Evolutionary conservation across 2,888 invertebrate species (phyloP), one percentile per base, ranked within the genome.

Genomic region (Dicyrtomina minuta): DNA sequence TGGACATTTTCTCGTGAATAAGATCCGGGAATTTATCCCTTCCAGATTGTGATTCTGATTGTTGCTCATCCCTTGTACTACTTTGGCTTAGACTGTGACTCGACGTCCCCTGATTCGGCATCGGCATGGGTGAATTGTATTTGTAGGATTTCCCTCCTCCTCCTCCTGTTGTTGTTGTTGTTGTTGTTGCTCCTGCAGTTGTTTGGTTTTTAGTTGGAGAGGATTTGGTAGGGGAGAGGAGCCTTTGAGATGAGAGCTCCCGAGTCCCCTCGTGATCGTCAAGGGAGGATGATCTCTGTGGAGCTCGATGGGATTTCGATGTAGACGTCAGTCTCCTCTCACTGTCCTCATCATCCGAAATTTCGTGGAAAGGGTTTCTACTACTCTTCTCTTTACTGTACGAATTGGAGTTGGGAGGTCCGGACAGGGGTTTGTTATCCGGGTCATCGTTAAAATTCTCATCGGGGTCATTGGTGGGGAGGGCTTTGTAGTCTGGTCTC

Each of bases 391-490:
- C n/a, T n/a, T n/a, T n/a, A n/a, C n/a, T n/a, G n/a, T n/a, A n/a
- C n/a, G n/a, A n/a, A n/a, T n/a, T n/a, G n/a, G n/a, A n/a, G n/a
- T n/a, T n/a, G n/a, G n/a, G n/a, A n/a, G n/a, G n/a, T n/a, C n/a
- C n/a, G n/a, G n/a, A n/a, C n/a, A n/a, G n/a, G 26, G 20, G 12
- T 8, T 41, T 41, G 1, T 66, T 56, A 4, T n/a, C 22, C 12
- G 15, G 20, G 33, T 66, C 56, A 17, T 49, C 27, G 15, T 33
- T 22, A 8, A 66, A 67, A 43, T 70, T 66, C 49, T 76, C 75
- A 62, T 76, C 76, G 26, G 75, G 75, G 51, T 76, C 76, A 27
- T 51, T 44, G 17, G 75, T 75, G 22, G 76, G 76, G n/a, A 76
- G 53, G 26, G 76, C 76, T 71, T 72, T 74, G 70, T 76, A 76